Evolutionary conservation across 2,113 vertebrate species (phyloP).

Genomic region (Sapayoa aenigma): DNA sequence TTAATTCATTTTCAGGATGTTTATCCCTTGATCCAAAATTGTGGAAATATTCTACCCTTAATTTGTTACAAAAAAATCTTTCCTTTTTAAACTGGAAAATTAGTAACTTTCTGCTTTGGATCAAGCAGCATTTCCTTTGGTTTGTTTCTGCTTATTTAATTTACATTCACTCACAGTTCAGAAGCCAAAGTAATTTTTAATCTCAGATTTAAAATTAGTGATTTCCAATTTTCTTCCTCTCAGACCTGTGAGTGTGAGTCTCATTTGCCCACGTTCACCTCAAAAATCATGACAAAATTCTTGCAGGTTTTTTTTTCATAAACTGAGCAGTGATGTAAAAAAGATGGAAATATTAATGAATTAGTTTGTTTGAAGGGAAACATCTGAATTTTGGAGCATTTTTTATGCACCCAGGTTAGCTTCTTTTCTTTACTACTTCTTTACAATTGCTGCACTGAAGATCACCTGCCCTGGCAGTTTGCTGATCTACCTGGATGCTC

Average conservation of each 20-base stretch:
- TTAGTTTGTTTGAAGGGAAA: neutral
- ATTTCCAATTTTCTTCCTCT: neutral
- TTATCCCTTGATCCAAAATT: neutral
- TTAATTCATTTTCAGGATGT: neutral
- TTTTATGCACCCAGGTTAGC: neutral
- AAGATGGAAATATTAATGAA: neutral
- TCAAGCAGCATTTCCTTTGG: neutral
- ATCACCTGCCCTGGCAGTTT: neutral
- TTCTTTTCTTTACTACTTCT: neutral
- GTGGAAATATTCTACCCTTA: neutral
- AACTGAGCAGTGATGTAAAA: neutral
- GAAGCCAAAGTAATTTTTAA: neutral
- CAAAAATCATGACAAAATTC: neutral
- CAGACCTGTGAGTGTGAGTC: neutral
- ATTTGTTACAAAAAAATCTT: neutral
- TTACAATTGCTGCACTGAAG: neutral
- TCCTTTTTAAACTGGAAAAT: neutral
- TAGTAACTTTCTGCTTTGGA: neutral
- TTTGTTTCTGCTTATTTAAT: constrained; percentile 17
- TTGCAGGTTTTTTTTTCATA: neutral
- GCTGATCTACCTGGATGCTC: neutral
- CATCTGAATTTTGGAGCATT: neutral
- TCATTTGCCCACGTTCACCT: neutral
- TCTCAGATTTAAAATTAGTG: neutral
- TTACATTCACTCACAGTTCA: neutral